Evolutionary conservation across 2,113 vertebrate genomes (phyloP).

Genomic region (Machaerirhynchus nigripectus): DNA sequence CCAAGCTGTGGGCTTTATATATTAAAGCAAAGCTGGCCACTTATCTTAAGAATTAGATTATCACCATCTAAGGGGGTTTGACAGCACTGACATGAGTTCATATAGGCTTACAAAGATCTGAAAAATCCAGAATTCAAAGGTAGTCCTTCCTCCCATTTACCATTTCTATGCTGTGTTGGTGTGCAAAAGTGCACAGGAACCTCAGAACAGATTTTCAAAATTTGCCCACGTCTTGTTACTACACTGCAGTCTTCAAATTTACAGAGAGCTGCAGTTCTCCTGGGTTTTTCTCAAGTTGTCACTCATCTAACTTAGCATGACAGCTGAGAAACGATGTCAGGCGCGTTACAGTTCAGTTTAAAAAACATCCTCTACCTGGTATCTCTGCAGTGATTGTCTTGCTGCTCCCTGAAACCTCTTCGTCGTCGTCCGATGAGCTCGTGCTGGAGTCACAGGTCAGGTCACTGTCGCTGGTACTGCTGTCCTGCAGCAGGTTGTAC

Average conservation of each 20-base stretch:
- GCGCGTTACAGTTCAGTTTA: constrained; percentile 78
- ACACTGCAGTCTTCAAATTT: constrained; percentile 75
- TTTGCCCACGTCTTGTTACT: constrained; percentile 41
- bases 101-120: constrained; percentile 36
- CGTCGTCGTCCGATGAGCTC: constrained; percentile 88
- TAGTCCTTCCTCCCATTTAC: constrained; percentile 48
- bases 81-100: constrained; percentile 52
- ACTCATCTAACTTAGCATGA: constrained; percentile 72
- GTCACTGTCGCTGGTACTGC: constrained; percentile 98
- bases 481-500: constrained; percentile 97
- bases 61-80: constrained; percentile 46
- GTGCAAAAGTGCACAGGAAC: constrained; percentile 63
- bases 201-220: constrained; percentile 41
- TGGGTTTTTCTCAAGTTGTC: constrained; percentile 65
- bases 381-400: constrained; percentile 97
- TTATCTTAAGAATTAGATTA: constrained; percentile 63
- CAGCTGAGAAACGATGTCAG: constrained; percentile 70
- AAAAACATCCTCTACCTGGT: constrained; percentile 91
- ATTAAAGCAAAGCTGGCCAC: constrained; percentile 62
- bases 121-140: constrained; percentile 60
- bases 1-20: constrained; percentile 2
- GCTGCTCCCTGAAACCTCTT: constrained; percentile 90
- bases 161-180: constrained; percentile 2
- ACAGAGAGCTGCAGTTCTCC: constrained; percentile 74
- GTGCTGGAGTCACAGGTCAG: constrained; percentile 94